phyloP scores from a whole-genome alignment of 2,888 invertebrate genomes.

The Drosophila yooni region DNA sequence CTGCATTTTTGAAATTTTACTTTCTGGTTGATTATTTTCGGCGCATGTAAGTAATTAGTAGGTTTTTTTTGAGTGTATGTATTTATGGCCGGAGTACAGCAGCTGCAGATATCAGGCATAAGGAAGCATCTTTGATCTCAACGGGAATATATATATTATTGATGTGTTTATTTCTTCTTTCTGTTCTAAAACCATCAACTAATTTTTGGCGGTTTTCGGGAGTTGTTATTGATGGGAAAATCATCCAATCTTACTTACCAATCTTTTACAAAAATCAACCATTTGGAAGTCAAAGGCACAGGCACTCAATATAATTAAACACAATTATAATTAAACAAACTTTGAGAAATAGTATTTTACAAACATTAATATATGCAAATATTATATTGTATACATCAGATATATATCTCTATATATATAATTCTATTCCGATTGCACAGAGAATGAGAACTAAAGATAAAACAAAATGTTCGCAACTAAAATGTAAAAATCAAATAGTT shows the following conservation, averaged over 20 bases:
- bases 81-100: neutral
- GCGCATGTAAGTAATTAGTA: neutral
- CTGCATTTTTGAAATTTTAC: neutral
- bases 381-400: slow-evolving; percentile 17
- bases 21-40: neutral
- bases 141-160: no score
- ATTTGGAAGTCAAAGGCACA: neutral
- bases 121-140: neutral
- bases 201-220: neutral
- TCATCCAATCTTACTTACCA: neutral
- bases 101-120: neutral
- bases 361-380: slow-evolving; percentile 46
- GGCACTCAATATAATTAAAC: neutral
- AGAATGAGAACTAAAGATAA: slow-evolving; percentile 37
- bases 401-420: slow-evolving; percentile 45
- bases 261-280: neutral
- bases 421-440: slow-evolving; percentile 68
- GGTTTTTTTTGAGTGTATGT: neutral
- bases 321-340: slow-evolving; percentile 3
- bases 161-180: neutral
- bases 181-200: neutral
- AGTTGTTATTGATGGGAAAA: neutral
- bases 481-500: slow-evolving; percentile 4
- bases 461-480: slow-evolving; percentile 34
- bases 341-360: slow-evolving; percentile 10